Percentiles rank a stretch among this genome's conserved stretches.
Evolutionary conservation across 23 tunicate species (phyloP).

Genomic region (Pegea sp.): DNA sequence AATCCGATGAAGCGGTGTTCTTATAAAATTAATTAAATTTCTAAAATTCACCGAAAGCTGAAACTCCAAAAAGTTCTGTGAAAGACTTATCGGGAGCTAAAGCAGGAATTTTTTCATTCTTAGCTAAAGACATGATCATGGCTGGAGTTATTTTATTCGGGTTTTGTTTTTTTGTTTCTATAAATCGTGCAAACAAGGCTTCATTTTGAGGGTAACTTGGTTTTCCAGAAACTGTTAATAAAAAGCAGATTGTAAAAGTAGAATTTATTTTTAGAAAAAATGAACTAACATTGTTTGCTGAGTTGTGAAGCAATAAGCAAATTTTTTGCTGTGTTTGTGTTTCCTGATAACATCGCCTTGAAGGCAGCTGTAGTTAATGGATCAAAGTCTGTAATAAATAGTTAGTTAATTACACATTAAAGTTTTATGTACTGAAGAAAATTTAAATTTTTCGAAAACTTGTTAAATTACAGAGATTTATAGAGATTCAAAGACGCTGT

Average conservation of each 20-base stretch:
- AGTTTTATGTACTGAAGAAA: neutral
- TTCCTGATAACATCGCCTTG: slow-evolving; percentile 38
- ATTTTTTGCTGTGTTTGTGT: slow-evolving; percentile 18
- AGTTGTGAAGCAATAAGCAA: slow-evolving; percentile 26
- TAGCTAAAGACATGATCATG: slow-evolving; percentile 38
- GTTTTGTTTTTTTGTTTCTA: slow-evolving; percentile 25
- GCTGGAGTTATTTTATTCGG: slow-evolving; percentile 64
- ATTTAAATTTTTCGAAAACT: too few species aligned
- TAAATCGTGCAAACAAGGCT: slow-evolving; percentile 48
- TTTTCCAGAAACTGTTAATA: slow-evolving; percentile 15
- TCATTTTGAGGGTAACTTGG: slow-evolving; percentile 36
- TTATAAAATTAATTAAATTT: neutral
- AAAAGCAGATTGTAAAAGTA: neutral
- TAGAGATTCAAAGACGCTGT: too few species aligned
- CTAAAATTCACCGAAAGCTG: slow-evolving; percentile 27
- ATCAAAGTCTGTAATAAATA: too few species aligned
- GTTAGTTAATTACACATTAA: neutral
- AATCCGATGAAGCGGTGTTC: neutral
- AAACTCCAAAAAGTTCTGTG: slow-evolving; percentile 48
- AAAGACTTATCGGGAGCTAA: slow-evolving; percentile 17
- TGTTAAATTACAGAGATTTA: too few species aligned
- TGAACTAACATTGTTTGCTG: slow-evolving; percentile 9
- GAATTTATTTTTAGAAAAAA: neutral
- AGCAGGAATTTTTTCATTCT: slow-evolving; percentile 22
- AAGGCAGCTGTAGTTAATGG: slow-evolving; percentile 13